phyloP scores from a whole-genome alignment of 2,113 vertebrate species.

The Sphaerodactylus townsendi region DNA sequence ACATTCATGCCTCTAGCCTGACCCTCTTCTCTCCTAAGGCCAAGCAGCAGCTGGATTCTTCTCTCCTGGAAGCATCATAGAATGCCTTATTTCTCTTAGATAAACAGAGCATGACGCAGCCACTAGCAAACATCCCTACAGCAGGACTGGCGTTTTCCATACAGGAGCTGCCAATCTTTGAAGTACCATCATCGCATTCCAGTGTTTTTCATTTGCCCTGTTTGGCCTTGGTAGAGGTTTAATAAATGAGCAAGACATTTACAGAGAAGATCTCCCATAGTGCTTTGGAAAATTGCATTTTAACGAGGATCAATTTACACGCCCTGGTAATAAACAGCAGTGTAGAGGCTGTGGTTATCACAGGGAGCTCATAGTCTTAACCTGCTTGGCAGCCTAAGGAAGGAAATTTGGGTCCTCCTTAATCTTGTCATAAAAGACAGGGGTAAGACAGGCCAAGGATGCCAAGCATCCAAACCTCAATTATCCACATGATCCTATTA shows the following conservation, averaged over 20 bases:
- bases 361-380: slow-evolving; percentile 18
- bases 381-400: slow-evolving; percentile 3
- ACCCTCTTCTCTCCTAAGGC: not conserved
- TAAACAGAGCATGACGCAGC: accelerated
- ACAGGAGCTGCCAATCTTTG: not conserved
- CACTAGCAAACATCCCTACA: not conserved
- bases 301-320: slow-evolving; percentile 34
- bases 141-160: not conserved
- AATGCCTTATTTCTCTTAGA: accelerated
- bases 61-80: not conserved
- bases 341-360: slow-evolving; percentile 36
- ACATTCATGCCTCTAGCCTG: not conserved
- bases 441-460: not conserved
- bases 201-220: not conserved
- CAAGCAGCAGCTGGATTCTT: not conserved
- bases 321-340: slow-evolving; percentile 30
- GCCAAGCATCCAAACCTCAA: not conserved
- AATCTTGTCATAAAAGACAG: not conserved
- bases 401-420: not conserved
- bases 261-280: slow-evolving; percentile 34
- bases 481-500: not conserved
- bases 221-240: slow-evolving; percentile 24
- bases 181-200: slow-evolving; percentile 29
- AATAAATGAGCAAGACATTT: slow-evolving; percentile 47
- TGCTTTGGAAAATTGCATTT: slow-evolving; percentile 52